Evolutionary conservation across 2,797 vertebrate genomes (phyloP).

Genomic region (Chelmon rostratus): DNA sequence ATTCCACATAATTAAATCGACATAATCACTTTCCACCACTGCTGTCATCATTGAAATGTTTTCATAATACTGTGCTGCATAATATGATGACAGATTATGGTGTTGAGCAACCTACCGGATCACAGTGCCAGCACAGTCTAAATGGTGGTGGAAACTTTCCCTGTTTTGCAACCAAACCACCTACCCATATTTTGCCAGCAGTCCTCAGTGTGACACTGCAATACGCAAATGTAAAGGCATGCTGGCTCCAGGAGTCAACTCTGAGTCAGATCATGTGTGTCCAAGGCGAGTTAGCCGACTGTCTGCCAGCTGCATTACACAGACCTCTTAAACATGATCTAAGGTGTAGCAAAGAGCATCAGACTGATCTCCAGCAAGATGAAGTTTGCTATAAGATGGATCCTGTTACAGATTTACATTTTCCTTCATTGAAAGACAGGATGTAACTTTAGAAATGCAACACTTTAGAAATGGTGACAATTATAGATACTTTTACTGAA

Average conservation of each 20-base stretch:
- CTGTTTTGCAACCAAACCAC: slow-evolving; percentile 52
- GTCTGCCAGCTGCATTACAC: neutral
- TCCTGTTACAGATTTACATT: neutral
- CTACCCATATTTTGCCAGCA: slow-evolving; percentile 47
- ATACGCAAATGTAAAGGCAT: neutral
- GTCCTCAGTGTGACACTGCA: neutral
- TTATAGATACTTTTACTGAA: neutral
- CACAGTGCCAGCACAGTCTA: rapidly evolving
- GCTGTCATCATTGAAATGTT: neutral
- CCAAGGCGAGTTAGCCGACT: no score
- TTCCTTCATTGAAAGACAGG: neutral
- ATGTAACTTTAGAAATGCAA: neutral
- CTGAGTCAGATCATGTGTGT: slow-evolving; percentile 15
- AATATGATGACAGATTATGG: neutral
- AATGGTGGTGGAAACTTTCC: slow-evolving; percentile 6
- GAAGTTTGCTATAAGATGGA: neutral
- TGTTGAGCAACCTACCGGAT: slow-evolving; percentile 34
- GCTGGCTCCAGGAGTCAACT: neutral
- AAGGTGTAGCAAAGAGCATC: neutral
- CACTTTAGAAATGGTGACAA: neutral
- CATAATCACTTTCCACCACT: neutral
- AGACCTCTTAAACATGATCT: neutral
- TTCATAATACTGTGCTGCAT: neutral
- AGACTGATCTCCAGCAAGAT: neutral
- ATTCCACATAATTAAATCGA: neutral